A percentile compares a stretch with the other conserved stretches of the same genome.
These are phyloP conservation scores for Corbicula japonica DNA, from an alignment of 2,888 invertebrate genomes.

Conservation along the genomic window DNA sequence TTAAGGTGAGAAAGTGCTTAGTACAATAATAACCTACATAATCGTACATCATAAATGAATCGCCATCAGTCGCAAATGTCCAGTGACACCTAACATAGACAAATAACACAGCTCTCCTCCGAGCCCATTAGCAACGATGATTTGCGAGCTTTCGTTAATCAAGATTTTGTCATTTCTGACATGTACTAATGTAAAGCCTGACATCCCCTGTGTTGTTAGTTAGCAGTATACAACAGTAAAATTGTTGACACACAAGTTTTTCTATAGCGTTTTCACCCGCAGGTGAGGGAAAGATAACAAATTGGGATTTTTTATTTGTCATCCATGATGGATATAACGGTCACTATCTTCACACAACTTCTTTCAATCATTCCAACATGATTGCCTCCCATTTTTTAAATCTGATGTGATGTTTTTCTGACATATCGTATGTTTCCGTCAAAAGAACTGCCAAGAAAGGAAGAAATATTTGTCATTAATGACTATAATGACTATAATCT, in stretches of 20 bases:
- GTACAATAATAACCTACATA: conserved; percentile 21
- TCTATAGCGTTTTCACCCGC: conserved; percentile 25
- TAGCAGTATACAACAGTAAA: conserved; percentile 46
- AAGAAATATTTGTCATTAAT: no score
- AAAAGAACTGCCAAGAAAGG: no score
- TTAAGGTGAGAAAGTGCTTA: conserved; percentile 7
- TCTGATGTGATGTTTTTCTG: conserved; percentile 1
- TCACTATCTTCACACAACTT: conserved; percentile 9
- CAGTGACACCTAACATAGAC: conserved; percentile 28
- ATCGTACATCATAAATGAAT: conserved; percentile 18
- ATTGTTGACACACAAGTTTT: conserved; percentile 46
- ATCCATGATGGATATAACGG: conserved; percentile 16
- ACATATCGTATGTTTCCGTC: conserved; percentile 17
- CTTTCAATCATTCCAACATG: conserved; percentile 30
- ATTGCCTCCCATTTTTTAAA: conserved; percentile 27
- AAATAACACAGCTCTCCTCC: conserved; percentile 30
- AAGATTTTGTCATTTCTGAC: conserved; percentile 49
- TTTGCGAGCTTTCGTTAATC: conserved; percentile 58
- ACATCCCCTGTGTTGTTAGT: conserved; percentile 61
- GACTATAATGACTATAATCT: no score
- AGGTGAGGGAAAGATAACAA: conserved; percentile 21
- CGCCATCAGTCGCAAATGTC: conserved; percentile 19
- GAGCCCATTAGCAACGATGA: conserved; percentile 46
- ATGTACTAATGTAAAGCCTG: conserved; percentile 61
- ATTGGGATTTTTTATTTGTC: not conserved